A percentile compares a stretch with the other conserved stretches of the same genome.
phyloP scores from a whole-genome alignment of 1,140 invertebrate species.

The Trigoniulus corallinus region DNA sequence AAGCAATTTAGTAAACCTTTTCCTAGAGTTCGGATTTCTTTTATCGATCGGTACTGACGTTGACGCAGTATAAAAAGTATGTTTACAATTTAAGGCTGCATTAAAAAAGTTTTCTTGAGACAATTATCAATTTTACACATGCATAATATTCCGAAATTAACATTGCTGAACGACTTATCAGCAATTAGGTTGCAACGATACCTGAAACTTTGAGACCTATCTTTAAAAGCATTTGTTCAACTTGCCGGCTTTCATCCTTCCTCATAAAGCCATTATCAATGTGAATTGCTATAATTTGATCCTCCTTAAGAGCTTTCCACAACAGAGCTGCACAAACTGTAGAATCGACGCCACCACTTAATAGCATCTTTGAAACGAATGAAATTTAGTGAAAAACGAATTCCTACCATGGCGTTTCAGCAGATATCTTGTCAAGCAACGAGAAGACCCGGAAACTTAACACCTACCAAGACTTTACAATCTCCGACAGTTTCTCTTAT shows the following conservation, averaged over 20 bases:
- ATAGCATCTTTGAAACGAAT: constrained; percentile 47
- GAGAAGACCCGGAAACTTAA: constrained; percentile 1
- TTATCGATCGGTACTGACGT: constrained; percentile 53
- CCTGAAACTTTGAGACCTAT: constrained; percentile 71
- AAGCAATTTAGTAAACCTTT: constrained; percentile 66
- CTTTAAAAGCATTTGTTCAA: constrained; percentile 65
- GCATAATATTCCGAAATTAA: not conserved
- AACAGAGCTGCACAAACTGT: constrained; percentile 93
- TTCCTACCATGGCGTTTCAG: not conserved
- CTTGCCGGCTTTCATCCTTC: constrained; percentile 79
- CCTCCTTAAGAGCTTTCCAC: constrained; percentile 67
- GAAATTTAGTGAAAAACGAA: constrained; percentile 2
- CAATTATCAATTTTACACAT: constrained; percentile 1
- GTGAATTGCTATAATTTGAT: constrained; percentile 89
- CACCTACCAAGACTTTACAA: constrained; percentile 82
- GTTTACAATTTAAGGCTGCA: constrained; percentile 49
- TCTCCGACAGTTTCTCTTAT: constrained; percentile 76
- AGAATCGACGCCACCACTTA: constrained; percentile 96
- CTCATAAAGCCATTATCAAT: constrained; percentile 99
- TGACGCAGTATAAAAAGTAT: constrained; percentile 51
- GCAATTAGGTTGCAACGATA: constrained; percentile 20
- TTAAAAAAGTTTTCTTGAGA: constrained; percentile 7
- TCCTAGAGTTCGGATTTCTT: constrained; percentile 36
- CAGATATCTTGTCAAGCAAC: not conserved
- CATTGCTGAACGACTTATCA: too few relatives aligned